A percentile compares a stretch with the other conserved stretches of the same genome.
phyloP scores from a whole-genome alignment of 2,113 vertebrate species.

The Pipa parva region DNA sequence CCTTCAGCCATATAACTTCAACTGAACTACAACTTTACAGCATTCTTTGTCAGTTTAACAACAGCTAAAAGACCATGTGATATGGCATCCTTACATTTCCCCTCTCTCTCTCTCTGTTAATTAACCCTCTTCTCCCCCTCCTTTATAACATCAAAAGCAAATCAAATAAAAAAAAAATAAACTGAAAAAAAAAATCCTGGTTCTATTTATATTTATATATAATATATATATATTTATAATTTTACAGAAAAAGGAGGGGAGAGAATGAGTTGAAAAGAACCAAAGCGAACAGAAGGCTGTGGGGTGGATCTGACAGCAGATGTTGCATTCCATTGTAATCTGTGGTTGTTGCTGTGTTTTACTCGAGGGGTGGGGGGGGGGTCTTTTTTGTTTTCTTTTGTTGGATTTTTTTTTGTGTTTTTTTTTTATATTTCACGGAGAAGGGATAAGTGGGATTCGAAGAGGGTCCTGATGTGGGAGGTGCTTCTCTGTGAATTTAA shows the following conservation, averaged over 20 bases:
- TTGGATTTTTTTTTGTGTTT: conserved; percentile 4
- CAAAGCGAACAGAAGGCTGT: conserved; percentile 22
- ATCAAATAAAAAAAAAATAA: conserved; percentile 18
- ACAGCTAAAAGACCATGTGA: neutral
- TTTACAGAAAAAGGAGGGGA: conserved; percentile 36
- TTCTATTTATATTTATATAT: conserved; percentile 43
- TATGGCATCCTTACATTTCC: no score
- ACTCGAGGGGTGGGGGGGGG: neutral
- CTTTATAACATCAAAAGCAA: conserved; percentile 18
- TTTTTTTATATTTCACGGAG: neutral
- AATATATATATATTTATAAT: conserved; percentile 43
- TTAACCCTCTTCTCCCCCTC: conserved; percentile 25
- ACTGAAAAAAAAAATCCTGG: conserved; percentile 15
- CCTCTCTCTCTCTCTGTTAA: neutral
- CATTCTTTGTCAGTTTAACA: neutral
- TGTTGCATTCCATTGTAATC: conserved; percentile 10
- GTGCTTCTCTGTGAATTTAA: conserved; percentile 55
- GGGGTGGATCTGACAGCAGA: conserved; percentile 3
- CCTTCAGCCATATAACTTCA: neutral
- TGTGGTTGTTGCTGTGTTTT: conserved; percentile 5
- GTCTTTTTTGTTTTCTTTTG: conserved; percentile 2
- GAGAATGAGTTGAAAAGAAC: conserved; percentile 33
- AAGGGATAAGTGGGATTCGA: neutral
- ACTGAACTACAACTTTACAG: neutral
- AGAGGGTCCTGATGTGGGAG: neutral